Conservation (phyloP, 2,797 vertebrate species). For the Notoglanidium macrostoma region DNA sequence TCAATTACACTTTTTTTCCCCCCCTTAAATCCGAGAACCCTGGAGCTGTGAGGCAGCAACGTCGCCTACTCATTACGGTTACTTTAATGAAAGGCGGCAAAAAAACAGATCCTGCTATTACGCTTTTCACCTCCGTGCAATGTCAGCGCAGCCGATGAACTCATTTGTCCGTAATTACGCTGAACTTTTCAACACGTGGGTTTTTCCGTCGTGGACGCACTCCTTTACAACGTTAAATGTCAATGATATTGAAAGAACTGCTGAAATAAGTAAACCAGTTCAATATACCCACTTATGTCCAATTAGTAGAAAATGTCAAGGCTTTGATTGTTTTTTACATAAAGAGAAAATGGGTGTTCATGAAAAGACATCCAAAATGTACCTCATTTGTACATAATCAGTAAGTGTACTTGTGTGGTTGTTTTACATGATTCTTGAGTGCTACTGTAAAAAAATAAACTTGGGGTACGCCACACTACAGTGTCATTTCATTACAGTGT, state of each 20-base stretch:
- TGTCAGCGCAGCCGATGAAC: background rate
- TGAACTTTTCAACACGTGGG: background rate
- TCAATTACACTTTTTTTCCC: background rate
- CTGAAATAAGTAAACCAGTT: background rate
- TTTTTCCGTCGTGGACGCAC: background rate
- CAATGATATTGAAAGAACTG: background rate
- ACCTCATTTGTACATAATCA: background rate
- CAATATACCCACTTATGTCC: background rate
- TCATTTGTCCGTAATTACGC: background rate
- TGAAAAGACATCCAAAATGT: background rate
- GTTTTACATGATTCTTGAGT: background rate
- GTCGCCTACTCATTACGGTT: background rate
- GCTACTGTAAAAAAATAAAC: background rate
- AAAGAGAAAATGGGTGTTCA: background rate
- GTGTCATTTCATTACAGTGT: background rate
- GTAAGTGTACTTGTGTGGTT: background rate
- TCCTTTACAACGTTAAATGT: background rate
- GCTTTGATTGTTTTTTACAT: background rate
- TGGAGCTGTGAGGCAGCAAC: background rate
- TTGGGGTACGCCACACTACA: too few species aligned
- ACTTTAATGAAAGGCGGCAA: background rate
- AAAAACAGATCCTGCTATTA: background rate
- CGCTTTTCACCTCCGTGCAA: too few species aligned
- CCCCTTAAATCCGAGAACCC: too few species aligned
- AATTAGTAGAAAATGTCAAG: background rate